phyloP scores from a whole-genome alignment of 2,113 vertebrate species.

The Marcusenius ussheri region DNA sequence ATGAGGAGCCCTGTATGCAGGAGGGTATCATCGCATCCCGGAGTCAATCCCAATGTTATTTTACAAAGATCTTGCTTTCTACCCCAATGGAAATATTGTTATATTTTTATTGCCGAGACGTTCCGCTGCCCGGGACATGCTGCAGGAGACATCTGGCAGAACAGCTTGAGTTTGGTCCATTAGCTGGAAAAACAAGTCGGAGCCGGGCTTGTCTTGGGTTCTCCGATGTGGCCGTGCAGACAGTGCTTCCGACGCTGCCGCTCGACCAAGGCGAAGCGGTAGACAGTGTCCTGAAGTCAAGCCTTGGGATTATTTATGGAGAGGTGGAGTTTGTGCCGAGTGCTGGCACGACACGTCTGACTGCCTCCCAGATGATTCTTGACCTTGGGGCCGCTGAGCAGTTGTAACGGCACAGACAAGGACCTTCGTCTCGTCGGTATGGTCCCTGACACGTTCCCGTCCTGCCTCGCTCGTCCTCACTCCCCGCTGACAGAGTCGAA shows the following conservation, averaged over 20 bases:
- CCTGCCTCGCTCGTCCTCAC: not conserved
- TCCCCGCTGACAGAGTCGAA: not conserved
- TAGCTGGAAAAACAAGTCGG: not conserved
- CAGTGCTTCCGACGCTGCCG: not conserved
- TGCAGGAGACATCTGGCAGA: not conserved
- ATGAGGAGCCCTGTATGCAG: not conserved
- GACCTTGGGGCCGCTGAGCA: not conserved
- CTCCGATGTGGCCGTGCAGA: not conserved
- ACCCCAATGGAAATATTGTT: not conserved
- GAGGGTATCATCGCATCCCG: not conserved
- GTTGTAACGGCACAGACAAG: not conserved
- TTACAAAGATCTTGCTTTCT: not conserved
- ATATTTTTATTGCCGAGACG: not conserved
- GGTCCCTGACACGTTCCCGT: not conserved
- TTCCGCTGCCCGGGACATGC: not conserved
- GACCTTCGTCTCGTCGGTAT: not conserved
- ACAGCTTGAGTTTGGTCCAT: constrained; percentile 12
- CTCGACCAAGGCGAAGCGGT: not conserved
- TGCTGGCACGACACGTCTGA: not conserved
- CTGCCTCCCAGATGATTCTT: not conserved
- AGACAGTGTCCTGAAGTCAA: not conserved
- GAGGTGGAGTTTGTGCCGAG: not conserved
- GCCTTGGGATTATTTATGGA: not conserved
- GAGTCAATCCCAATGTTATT: not conserved
- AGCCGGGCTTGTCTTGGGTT: not conserved